Conservation (phyloP, 2,888 invertebrate species). For the Cerceris ruficornis region DNA sequence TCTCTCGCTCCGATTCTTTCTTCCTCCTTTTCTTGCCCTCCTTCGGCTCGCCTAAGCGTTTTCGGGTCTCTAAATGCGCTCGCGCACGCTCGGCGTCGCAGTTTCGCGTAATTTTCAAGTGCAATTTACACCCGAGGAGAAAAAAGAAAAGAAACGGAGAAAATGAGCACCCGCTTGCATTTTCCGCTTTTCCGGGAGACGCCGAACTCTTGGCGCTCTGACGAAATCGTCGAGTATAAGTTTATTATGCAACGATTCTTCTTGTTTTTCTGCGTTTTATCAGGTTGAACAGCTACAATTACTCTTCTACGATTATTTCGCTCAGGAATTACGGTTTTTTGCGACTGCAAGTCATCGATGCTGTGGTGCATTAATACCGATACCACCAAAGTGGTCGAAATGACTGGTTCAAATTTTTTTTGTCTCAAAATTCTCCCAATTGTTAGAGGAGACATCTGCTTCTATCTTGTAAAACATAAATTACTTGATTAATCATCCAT, state of each 20-base stretch:
- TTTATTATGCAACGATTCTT: conserved; percentile 24
- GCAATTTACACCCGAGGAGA: conserved; percentile 21
- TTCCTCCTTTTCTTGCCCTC: background rate
- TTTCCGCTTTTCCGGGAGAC: background rate
- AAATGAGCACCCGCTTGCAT: background rate
- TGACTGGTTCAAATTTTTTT: no score
- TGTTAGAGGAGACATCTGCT: no score
- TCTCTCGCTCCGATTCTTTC: background rate
- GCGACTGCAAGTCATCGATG: no score
- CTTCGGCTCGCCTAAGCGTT: background rate
- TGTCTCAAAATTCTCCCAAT: no score
- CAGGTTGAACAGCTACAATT: background rate
- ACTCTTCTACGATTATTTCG: no score
- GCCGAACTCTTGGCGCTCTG: conserved; percentile 3
- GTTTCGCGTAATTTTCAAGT: conserved; percentile 34
- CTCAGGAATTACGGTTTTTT: no score
- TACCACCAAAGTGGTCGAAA: no score
- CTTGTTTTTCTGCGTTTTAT: background rate
- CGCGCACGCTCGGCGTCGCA: background rate
- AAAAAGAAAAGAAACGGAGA: background rate
- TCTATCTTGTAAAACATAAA: no score
- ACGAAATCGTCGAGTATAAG: conserved; percentile 26
- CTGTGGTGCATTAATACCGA: no score
- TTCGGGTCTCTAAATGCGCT: conserved; percentile 14
- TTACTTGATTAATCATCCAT: no score